Conservation (phyloP, 2,113 vertebrate species). For the Podarcis raffonei region DNA sequence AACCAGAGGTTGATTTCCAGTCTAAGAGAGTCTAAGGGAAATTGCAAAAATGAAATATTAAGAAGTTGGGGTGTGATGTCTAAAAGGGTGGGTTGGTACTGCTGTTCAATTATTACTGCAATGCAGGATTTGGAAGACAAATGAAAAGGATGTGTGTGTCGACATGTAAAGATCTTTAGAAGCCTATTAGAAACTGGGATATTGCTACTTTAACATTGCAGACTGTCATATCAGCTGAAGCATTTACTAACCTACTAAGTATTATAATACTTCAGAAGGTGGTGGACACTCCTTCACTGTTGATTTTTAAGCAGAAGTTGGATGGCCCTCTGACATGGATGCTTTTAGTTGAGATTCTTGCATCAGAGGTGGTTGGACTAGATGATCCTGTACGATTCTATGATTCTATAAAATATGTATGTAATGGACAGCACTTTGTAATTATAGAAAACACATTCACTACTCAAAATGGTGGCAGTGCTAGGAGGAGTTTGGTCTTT, state of each 20-base stretch:
- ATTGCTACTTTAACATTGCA: background rate
- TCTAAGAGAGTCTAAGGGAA: background rate
- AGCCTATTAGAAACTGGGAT: background rate
- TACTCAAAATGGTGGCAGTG: constrained; percentile 75
- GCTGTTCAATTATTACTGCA: background rate
- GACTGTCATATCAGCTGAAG: constrained; percentile 11
- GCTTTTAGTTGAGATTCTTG: background rate
- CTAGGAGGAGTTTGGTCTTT: constrained; percentile 46
- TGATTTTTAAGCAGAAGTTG: no score
- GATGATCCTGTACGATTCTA: no score
- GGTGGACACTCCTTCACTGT: no score
- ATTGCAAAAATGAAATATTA: background rate
- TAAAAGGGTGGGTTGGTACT: no score
- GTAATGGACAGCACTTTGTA: constrained; percentile 2
- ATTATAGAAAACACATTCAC: constrained; percentile 1
- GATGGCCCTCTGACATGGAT: background rate
- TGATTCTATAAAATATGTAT: background rate
- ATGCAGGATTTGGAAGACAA: background rate
- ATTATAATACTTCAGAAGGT: background rate
- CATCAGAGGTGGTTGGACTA: no score
- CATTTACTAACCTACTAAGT: background rate
- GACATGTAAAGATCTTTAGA: background rate
- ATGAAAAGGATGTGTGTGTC: background rate
- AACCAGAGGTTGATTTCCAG: background rate
- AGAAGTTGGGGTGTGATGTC: background rate